A percentile compares a stretch with the other conserved stretches of the same genome.
phyloP scores from a whole-genome alignment of 2,888 invertebrate genomes.

The Merodon equestris region DNA sequence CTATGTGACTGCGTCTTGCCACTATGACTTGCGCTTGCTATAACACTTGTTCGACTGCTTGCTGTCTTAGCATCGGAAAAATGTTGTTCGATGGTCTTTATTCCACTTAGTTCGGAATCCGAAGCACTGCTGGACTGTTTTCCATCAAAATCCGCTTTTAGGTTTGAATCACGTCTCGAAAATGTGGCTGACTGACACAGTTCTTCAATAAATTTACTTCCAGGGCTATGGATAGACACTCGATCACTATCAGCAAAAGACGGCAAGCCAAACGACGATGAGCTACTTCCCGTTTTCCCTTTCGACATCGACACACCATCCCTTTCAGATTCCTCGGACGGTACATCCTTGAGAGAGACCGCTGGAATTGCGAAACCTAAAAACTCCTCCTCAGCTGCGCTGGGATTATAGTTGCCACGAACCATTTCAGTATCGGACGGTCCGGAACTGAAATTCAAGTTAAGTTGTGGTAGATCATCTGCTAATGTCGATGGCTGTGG shows the following conservation, averaged over 20 bases:
- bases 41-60: background rate
- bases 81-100: too few species aligned
- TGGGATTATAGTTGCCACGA: constrained; percentile 70
- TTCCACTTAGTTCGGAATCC: too few species aligned
- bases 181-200: too few species aligned
- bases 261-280: too few species aligned
- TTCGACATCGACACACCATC: background rate
- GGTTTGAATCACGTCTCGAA: too few species aligned
- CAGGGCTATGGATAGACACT: too few species aligned
- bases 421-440: constrained; percentile 69
- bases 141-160: too few species aligned
- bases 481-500: constrained; percentile 37
- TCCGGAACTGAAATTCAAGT: constrained; percentile 72
- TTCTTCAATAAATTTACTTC: too few species aligned
- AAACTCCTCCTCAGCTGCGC: constrained; percentile 70
- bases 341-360: background rate
- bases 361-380: constrained; percentile 21
- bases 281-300: too few species aligned
- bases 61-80: background rate
- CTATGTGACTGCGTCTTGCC: too few species aligned
- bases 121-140: too few species aligned
- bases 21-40: background rate
- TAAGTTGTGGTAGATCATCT: constrained; percentile 71
- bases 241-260: too few species aligned
- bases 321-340: background rate